Evolutionary conservation across 2,113 vertebrate genomes (phyloP), one percentile per base, ranked within the genome.

Genomic region (Strigops habroptila): DNA sequence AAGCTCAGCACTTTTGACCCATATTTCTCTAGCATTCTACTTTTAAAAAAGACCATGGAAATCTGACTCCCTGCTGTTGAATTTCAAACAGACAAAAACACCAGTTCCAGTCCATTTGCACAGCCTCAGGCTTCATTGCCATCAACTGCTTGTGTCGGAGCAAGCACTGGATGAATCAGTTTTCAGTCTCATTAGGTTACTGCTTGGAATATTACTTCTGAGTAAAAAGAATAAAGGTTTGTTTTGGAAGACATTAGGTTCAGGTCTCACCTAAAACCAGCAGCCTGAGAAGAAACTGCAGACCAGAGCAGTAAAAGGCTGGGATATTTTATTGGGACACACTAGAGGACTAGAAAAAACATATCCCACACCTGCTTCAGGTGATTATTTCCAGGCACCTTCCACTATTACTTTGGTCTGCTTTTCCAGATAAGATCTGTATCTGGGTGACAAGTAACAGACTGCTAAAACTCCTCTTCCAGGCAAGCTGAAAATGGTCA

Each of bases 381-480:
- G 8, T 27, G 1, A n/a, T 60, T 37, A 14, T 51, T 41, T 63
- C 41, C 31, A 70, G 33, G 11, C 24, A 73, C 22, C 48, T 65
- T 78, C 12, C 31, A 35, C 18, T 60, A 43, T 27, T 52, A 43
- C 7, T 6, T 81, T 81, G 25, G 53, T 48, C 52, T 37, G 3
- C 74, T 68, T 70, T 69, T 76, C n/a, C 52, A 88, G 70, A 48
- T 43, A 65, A 80, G 70, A 80, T 30, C 43, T 85, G 16, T 79
- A 82, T 92, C 86, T 84, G 52, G 35, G 76, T 93, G 82, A 89
- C 55, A 75, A 94, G 74, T 53, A 88, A 77, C 75, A 87, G 30
- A 86, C 41, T 43, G 52, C 28, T 24, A 73, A 51, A 49, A 71
- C 53, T 83, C 21, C 51, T 78, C 48, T 48, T 96, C 46, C 53